Base-by-base conservation (phyloP, 2,113 vertebrate genomes). In the Plestiodon gilberti region DNA sequence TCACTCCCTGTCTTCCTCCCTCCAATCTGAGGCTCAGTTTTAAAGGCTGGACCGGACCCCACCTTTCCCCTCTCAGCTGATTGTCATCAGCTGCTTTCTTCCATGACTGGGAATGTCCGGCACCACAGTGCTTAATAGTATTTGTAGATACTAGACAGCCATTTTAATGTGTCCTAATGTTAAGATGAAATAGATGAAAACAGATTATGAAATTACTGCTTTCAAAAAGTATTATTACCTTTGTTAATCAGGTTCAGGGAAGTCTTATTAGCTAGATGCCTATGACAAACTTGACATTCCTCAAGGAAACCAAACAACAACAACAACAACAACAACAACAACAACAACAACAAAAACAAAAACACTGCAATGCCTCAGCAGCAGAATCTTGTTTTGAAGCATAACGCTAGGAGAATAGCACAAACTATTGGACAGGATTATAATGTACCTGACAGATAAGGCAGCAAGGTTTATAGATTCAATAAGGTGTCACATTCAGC, bases 261-360 rank as follows among this genome's bases (percentile, higher is more conserved):
- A 86, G 75, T 65, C 76, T 65, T 71, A 92, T 93, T 91, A 92
- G 76, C 28, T 85, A 95, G 82, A 78, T 90, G 79, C 75, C 33
- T 88, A 55, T 38, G 55, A 38, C 40, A 91, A 87, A 43, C 57
- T 82, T 89, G 79, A 83, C 91, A 88, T 28, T 84, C 82, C 38
- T 67, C 76, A 86, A 70, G 82, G 78, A 89, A 87, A 86, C 88
- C 22, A 55, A 88, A 91, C 84, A 71, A 82, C n/a, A n/a, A n/a
- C n/a, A n/a, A n/a, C n/a, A n/a, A n/a, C n/a, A n/a, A n/a, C n/a
- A n/a, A n/a, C n/a, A n/a, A n/a, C n/a, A n/a, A n/a, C n/a, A n/a
- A n/a, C n/a, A n/a, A n/a, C n/a, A n/a, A n/a, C n/a, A n/a, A n/a
- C n/a, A n/a, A n/a, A n/a, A n/a, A n/a, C n/a, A n/a, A n/a, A n/a